Evolutionary conservation across 2,888 invertebrate genomes (phyloP).

Genomic region (Clepsis dumicolana): DNA sequence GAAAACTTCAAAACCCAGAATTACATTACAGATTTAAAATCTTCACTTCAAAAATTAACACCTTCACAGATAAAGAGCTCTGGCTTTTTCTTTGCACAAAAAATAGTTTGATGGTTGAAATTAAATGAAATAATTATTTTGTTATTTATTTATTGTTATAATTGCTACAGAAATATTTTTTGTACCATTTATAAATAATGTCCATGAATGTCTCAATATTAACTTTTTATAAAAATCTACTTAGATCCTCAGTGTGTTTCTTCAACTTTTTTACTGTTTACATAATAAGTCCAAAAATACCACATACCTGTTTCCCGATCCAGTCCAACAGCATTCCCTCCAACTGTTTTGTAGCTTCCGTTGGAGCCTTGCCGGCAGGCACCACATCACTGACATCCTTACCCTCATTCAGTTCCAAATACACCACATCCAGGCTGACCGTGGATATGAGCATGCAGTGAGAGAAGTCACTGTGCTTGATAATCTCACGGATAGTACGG

Average conservation of each 20-base stretch:
- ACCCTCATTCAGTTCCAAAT: slow-evolving; percentile 73
- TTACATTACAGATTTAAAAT: neutral
- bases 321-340: slow-evolving; percentile 75
- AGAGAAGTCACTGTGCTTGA: slow-evolving; percentile 86
- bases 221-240: too few species aligned
- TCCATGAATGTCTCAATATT: too few species aligned
- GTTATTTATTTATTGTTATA: too few species aligned
- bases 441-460: slow-evolving; percentile 87
- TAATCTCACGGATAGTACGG: slow-evolving; percentile 86
- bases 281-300: neutral
- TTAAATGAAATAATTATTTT: too few species aligned
- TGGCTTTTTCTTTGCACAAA: too few species aligned
- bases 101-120: too few species aligned
- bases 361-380: slow-evolving; percentile 63
- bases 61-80: too few species aligned
- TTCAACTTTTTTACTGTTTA: too few species aligned
- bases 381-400: slow-evolving; percentile 71
- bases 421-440: slow-evolving; percentile 84
- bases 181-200: too few species aligned
- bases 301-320: slow-evolving; percentile 86
- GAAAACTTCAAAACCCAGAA: neutral
- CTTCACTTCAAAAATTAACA: too few species aligned
- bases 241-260: neutral
- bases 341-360: slow-evolving; percentile 68
- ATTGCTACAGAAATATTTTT: too few species aligned